Evolutionary conservation across 2,888 invertebrate genomes (phyloP), one percentile per base, ranked within the genome.

Genomic region (Notodonta dromedarius): DNA sequence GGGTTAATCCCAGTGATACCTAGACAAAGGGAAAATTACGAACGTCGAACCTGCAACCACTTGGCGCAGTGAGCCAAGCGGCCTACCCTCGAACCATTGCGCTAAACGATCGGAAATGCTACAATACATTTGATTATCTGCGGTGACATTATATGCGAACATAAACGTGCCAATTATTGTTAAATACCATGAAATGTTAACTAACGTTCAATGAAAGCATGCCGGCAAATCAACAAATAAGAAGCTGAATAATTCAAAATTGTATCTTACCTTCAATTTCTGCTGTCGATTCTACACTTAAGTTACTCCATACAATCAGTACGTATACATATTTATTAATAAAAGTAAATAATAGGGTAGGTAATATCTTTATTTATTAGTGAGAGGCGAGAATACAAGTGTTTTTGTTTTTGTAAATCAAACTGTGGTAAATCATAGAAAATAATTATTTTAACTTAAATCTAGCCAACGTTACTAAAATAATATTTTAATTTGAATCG

Each of bases 311-410:
- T 40, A 40, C 40, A 8, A 5, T 40, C 7, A 40, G 40, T 42
- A 42, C 9, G n/a, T n/a, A 11, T 11, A 42, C 11, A 11, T 42
- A 11, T 9, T 9, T 42, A 2, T 42, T 48, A 62, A 72, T 71
- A 63, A 74, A 80, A 79, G 72, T 68, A 77, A 77, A 77, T 71
- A 73, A 74, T 77, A 78, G 77, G 77, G 81, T 67, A 74, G 67
- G 73, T 79, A 79, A 77, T 76, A 73, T 74, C 69, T 79, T 79
- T 77, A 82, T 88, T 89, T 80, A 89, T 89, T 88, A 90, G 83
- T 86, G 84, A 86, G 83, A 86, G 81, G 81, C 79, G 83, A 85
- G 84, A 85, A 79, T 85, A 91, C 87, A 90, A 80, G 76, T 80
- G 63, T 65, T 69, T 58, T 56, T 68, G 67, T 58, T 55, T 60